Evolutionary conservation across 2,888 invertebrate species (phyloP).

Genomic region (Aphrophora alni): DNA sequence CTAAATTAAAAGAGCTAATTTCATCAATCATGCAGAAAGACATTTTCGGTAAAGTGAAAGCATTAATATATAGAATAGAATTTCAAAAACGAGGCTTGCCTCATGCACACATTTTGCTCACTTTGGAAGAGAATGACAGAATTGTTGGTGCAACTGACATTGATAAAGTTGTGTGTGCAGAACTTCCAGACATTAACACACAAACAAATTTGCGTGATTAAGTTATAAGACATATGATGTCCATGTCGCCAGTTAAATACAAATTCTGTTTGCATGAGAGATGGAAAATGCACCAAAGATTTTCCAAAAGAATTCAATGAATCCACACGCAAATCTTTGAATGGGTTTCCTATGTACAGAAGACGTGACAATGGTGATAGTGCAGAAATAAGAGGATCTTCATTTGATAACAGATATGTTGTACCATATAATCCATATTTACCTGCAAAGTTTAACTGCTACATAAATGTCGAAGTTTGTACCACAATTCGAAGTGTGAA

Average conservation of each 20-base stretch:
- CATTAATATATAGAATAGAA: slow-evolving; percentile 3
- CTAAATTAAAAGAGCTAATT: slow-evolving; percentile 13
- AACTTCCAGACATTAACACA: slow-evolving; percentile 12
- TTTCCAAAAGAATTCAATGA: slow-evolving; percentile 20
- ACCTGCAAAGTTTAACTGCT: background rate
- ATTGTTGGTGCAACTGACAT: slow-evolving; percentile 15
- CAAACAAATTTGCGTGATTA: slow-evolving; percentile 14
- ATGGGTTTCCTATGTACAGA: slow-evolving; percentile 13
- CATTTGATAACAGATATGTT: slow-evolving; percentile 11
- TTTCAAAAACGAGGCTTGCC: background rate
- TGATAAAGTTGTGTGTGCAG: slow-evolving; percentile 13
- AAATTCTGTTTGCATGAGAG: slow-evolving; percentile 13
- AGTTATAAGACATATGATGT: slow-evolving; percentile 11
- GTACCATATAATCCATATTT: background rate
- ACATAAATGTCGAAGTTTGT: slow-evolving; percentile 10
- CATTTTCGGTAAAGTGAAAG: slow-evolving; percentile 2
- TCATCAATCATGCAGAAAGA: background rate
- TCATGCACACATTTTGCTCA: slow-evolving; percentile 16
- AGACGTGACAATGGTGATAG: slow-evolving; percentile 7
- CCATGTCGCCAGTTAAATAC: slow-evolving; percentile 6
- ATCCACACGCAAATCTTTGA: background rate
- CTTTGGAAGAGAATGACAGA: slow-evolving; percentile 3
- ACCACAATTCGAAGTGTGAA: background rate
- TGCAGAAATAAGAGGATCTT: slow-evolving; percentile 6
- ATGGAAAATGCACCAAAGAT: slow-evolving; percentile 11